phyloP scores from a whole-genome alignment of 1,140 invertebrate genomes.

The Zaprionus gabonicus region DNA sequence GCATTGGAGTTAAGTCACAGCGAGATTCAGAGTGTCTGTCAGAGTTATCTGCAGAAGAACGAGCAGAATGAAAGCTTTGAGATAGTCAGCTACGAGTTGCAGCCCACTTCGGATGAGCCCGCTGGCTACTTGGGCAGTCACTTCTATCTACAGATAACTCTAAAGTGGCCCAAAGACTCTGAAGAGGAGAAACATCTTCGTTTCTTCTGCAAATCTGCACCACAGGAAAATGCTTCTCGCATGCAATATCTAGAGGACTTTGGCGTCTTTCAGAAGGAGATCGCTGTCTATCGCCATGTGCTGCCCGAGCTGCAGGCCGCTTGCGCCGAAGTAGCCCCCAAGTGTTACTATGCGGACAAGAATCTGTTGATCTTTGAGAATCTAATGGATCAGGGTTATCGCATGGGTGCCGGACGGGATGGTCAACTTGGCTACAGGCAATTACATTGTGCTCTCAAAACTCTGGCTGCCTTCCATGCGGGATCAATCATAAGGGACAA shows the following conservation, averaged over 20 bases:
- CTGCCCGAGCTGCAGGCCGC: conserved; percentile 72
- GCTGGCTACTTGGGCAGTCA: conserved; percentile 86
- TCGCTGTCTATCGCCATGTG: conserved; percentile 83
- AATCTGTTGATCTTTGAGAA: conserved; percentile 85
- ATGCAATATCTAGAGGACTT: conserved; percentile 85
- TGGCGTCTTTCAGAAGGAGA: conserved; percentile 85
- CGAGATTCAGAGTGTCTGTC: conserved; percentile 84
- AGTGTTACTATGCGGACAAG: conserved; percentile 84
- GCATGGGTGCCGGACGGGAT: conserved; percentile 72
- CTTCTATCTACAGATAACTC: conserved; percentile 63
- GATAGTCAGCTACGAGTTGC: conserved; percentile 64
- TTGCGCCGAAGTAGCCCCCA: conserved; percentile 73
- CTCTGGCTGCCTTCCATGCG: conserved; percentile 86
- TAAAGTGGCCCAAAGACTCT: conserved; percentile 30
- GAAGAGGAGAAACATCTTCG: conserved; percentile 52
- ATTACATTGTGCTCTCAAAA: conserved; percentile 84
- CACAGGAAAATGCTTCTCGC: conserved; percentile 73
- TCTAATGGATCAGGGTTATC: conserved; percentile 78
- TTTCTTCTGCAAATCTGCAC: conserved; percentile 86
- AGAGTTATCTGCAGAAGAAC: conserved; percentile 83
- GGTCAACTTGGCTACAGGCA: conserved; percentile 85
- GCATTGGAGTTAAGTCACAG: conserved; percentile 85
- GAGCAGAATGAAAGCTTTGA: conserved; percentile 51
- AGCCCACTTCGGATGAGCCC: conserved; percentile 71
- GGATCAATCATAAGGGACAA: conserved; percentile 86